Evolutionary conservation across 2,113 vertebrate genomes (phyloP).

Genomic region (Cyprinodon variegatus): DNA sequence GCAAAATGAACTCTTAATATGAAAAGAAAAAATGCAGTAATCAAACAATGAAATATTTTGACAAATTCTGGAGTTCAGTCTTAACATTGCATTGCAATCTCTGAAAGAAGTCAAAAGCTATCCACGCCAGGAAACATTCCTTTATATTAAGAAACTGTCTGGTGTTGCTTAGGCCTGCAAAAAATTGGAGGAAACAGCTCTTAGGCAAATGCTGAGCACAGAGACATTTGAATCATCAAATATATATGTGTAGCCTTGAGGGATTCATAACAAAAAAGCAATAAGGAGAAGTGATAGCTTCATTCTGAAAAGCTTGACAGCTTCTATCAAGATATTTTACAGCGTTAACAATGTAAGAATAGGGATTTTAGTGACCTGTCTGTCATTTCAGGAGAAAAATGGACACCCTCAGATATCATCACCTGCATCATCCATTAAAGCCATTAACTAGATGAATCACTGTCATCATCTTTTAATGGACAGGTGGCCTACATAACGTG

Average conservation of each 20-base stretch:
- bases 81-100: constrained; percentile 32
- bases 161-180: constrained; percentile 14
- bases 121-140: constrained; percentile 27
- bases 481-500: constrained; percentile 51
- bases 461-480: constrained; percentile 57
- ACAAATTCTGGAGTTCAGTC: constrained; percentile 21
- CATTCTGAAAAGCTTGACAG: constrained; percentile 36
- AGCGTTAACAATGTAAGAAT: constrained; percentile 41
- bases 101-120: constrained; percentile 39
- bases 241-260: constrained; percentile 48
- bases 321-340: constrained; percentile 39
- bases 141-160: constrained; percentile 44
- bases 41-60: constrained; percentile 18
- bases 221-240: constrained; percentile 46
- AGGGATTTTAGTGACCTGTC: constrained; percentile 34
- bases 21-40: constrained; percentile 27
- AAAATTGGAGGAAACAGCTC: constrained; percentile 20
- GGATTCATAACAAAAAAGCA: constrained; percentile 47
- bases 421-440: constrained; percentile 38
- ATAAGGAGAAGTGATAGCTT: constrained; percentile 44
- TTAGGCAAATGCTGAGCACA: constrained; percentile 41
- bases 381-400: constrained; percentile 39
- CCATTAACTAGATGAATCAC: constrained; percentile 56
- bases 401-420: constrained; percentile 26
- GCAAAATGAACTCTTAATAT: background rate